These are phyloP conservation scores for Armadillidium nasatum DNA, from an alignment of 1,140 invertebrate species.

Conservation along the genomic window DNA sequence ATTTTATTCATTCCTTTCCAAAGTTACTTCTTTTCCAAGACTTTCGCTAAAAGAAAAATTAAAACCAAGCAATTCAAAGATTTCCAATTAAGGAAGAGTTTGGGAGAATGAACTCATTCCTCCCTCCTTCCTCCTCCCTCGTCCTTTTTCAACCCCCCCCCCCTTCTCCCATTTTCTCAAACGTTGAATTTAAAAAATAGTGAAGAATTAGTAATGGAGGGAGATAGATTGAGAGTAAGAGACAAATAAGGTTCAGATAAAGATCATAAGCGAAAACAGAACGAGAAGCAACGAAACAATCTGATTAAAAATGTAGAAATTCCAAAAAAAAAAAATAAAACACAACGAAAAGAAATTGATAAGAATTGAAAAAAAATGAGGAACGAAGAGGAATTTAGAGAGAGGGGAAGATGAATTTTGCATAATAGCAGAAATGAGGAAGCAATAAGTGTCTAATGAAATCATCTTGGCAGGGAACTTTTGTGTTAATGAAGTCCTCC, in stretches of 20 bases:
- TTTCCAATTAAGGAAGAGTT: background rate
- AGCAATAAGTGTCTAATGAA: conserved; percentile 11
- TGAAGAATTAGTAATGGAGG: no score
- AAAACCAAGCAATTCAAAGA: conserved; percentile 1
- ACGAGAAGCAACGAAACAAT: no score
- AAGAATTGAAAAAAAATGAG: background rate
- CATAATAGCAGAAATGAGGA: conserved; percentile 10
- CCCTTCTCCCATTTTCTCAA: no score
- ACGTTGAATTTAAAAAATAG: no score
- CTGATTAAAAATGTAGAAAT: background rate
- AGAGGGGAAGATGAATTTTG: background rate
- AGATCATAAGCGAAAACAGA: no score
- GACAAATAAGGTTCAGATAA: no score
- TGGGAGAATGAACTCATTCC: background rate
- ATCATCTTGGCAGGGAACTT: conserved; percentile 8
- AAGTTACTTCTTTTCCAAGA: no score
- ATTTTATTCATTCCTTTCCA: no score
- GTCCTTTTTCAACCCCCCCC: no score
- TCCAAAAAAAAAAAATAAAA: background rate
- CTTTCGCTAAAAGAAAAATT: background rate
- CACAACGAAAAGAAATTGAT: background rate
- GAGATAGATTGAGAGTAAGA: no score
- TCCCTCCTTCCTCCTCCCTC: background rate
- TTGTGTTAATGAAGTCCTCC: conserved; percentile 1
- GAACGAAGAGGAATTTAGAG: no score